phyloP scores from a whole-genome alignment of 2,888 invertebrate genomes.

The Blera fallax region DNA sequence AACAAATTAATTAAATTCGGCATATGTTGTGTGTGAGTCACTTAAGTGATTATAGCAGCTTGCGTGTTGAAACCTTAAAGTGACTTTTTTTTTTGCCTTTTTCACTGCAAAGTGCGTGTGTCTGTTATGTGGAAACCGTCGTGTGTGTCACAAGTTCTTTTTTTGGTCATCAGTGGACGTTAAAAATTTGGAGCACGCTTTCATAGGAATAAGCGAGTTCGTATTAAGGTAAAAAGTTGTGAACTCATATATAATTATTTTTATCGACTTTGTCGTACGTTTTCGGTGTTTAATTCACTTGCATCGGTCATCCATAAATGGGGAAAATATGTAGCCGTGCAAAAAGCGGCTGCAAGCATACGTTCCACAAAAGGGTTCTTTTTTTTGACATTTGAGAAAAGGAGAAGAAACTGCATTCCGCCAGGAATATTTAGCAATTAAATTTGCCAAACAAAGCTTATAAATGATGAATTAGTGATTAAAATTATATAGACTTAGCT shows the following conservation, averaged over 20 bases:
- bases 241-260: neutral
- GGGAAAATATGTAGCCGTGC: conserved; percentile 8
- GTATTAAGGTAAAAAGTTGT: conserved; percentile 26
- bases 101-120: conserved; percentile 43
- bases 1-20: conserved; percentile 14
- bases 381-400: conserved; percentile 38
- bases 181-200: conserved; percentile 13
- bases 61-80: conserved; percentile 9
- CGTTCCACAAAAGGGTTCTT: conserved; percentile 53
- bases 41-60: neutral
- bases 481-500: neutral
- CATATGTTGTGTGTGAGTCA: conserved; percentile 2
- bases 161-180: conserved; percentile 38
- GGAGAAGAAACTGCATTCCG: conserved; percentile 27
- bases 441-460: neutral
- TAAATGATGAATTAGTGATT: neutral
- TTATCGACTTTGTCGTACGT: neutral
- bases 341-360: conserved; percentile 60
- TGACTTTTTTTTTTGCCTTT: neutral
- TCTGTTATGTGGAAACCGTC: conserved; percentile 28
- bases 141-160: conserved; percentile 40
- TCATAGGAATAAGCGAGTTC: neutral
- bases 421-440: neutral
- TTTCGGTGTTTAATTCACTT: neutral
- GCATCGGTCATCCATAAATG: conserved; percentile 17